A percentile compares a stretch with the other conserved stretches of the same genome.
Conservation (phyloP, 2,797 vertebrate species). For the Urocyon cinereoargenteus region DNA sequence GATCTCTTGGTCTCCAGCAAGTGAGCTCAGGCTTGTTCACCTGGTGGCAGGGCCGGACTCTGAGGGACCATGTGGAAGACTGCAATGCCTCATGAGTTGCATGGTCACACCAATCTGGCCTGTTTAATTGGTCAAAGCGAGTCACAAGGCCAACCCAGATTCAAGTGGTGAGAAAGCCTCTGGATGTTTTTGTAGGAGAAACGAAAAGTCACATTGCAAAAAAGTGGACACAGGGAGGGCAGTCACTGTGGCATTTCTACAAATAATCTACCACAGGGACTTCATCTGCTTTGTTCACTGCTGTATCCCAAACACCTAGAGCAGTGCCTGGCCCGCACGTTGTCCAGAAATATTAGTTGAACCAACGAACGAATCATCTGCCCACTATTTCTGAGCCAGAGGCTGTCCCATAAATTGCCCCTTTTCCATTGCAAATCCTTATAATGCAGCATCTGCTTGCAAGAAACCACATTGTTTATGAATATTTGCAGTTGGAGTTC, state of each 20-base stretch:
- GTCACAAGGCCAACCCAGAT: background rate
- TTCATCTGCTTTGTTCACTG: slow-evolving; percentile 2
- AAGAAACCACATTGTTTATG: background rate
- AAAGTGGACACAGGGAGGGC: background rate
- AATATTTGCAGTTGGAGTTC: background rate
- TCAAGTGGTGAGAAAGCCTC: background rate
- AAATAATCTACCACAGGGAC: background rate
- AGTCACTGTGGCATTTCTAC: background rate
- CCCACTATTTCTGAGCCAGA: background rate
- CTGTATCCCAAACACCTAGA: background rate
- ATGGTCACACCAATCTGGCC: background rate
- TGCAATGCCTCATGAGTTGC: background rate
- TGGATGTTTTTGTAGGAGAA: background rate
- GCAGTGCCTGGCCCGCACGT: background rate
- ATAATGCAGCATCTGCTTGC: background rate
- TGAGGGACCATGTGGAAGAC: background rate
- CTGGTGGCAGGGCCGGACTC: background rate
- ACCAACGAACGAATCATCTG: background rate
- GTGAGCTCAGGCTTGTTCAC: background rate
- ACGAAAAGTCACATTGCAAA: background rate
- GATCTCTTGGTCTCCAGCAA: background rate
- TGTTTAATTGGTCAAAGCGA: background rate
- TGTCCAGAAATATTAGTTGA: background rate
- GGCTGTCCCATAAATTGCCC: background rate
- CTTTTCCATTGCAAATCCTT: background rate